Percentiles rank a stretch among this genome's conserved stretches.
These are phyloP conservation scores for Athene noctua DNA, from an alignment of 2,113 vertebrate genomes.

Conservation along the genomic window DNA sequence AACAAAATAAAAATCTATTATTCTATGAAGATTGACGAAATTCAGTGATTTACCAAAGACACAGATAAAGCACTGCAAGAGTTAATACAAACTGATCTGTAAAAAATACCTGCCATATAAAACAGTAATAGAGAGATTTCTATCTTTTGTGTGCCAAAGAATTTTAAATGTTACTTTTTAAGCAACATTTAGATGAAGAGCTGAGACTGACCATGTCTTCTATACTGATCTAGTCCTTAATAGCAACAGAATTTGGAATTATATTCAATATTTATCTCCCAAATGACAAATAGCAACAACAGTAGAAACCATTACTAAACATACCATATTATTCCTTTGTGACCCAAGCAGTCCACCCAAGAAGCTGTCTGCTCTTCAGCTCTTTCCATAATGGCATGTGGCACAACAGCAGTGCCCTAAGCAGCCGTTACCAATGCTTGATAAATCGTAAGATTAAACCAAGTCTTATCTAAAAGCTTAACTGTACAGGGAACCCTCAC, in stretches of 20 bases:
- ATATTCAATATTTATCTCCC: neutral
- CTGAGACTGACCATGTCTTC: neutral
- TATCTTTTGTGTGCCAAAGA: neutral
- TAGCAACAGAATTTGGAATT: neutral
- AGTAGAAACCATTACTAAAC: neutral
- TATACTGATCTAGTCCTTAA: neutral
- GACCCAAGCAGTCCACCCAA: neutral
- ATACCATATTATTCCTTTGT: neutral
- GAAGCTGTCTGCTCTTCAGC: neutral
- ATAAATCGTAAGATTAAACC: neutral
- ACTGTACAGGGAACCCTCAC: neutral
- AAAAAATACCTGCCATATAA: neutral
- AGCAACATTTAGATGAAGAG: neutral
- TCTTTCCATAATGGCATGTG: neutral
- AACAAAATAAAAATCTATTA: neutral
- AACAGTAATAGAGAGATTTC: neutral
- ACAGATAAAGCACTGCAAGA: neutral
- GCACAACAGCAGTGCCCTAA: neutral
- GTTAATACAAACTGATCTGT: neutral
- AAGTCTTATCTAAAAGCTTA: neutral
- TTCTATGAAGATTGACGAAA: neutral
- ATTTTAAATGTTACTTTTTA: neutral
- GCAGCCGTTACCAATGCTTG: neutral
- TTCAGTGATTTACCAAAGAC: neutral
- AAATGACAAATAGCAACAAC: neutral